Percentiles rank a stretch among this genome's conserved stretches.
Conservation (phyloP, 2,888 invertebrate species). For the Poecilus cupreus region DNA sequence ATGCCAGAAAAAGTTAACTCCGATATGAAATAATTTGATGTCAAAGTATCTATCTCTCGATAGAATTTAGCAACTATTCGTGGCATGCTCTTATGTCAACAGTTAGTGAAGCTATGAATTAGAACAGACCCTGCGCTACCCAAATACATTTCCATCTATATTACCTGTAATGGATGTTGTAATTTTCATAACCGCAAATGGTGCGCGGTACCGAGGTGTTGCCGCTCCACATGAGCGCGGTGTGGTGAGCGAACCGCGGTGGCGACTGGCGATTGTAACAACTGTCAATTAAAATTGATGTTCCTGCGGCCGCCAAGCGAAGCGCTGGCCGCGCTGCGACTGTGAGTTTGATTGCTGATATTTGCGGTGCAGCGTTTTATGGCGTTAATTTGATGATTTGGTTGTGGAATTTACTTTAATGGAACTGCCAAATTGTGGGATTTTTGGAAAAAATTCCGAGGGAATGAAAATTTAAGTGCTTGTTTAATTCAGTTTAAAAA, state of each 20-base stretch:
- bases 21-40: too few relatives aligned
- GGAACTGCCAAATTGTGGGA: neutral
- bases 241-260: too few relatives aligned
- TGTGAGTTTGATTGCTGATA: conserved; percentile 26
- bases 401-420: conserved; percentile 24
- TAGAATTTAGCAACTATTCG: too few relatives aligned
- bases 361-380: conserved; percentile 40
- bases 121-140: neutral
- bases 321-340: neutral
- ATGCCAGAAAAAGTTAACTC: too few relatives aligned
- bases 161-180: conserved; percentile 55
- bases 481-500: too few relatives aligned
- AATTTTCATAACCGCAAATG: conserved; percentile 57
- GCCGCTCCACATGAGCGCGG: neutral
- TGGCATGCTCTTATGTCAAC: too few relatives aligned
- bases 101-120: too few relatives aligned
- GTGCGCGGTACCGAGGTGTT: conserved; percentile 1
- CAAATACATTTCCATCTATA: conserved; percentile 46
- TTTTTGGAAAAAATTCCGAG: too few relatives aligned
- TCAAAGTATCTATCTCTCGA: too few relatives aligned
- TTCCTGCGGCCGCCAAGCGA: conserved; percentile 14
- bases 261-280: conserved; percentile 17
- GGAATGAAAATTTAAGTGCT: too few relatives aligned
- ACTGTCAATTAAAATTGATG: conserved; percentile 44
- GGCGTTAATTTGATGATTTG: conserved; percentile 36